Evolutionary conservation across 2,888 invertebrate genomes (phyloP), one percentile per base, ranked within the genome.

Genomic region (Orthosia gothica): DNA sequence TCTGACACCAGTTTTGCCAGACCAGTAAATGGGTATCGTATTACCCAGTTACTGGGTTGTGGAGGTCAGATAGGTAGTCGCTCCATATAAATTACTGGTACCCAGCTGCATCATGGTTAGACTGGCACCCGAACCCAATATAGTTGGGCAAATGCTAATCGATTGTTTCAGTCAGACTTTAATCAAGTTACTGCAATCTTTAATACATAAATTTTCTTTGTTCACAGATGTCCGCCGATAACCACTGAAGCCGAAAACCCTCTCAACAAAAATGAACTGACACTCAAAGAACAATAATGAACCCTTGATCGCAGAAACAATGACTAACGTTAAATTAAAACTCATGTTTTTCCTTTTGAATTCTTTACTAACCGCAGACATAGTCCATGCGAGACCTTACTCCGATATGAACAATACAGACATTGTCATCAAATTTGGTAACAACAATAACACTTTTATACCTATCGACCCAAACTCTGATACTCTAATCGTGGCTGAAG

Each of bases 291-390:
- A 55, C 77, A 82, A 87, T 83, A 74, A 94, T 93, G 93, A 89
- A 90, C 80, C 87, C 89, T 87, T 93, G 74, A 88, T 68, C 69
- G 58, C 88, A 80, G 62, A 79, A 69, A 90, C 91, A 89, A 96
- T 96, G 96, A 96, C 96, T 68, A 96, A 96, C 91, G 95, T 96
- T 15, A 96, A 96, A 89, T 93, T 96, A 92, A 96, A 96, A 92
- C 91, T 96, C 26, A 95, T 96, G 94, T 96, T 95, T 82, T 96
- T 92, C 82, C 91, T 96, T 20, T 86, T 96, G 9, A 95, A 95
- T 79, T 92, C 93, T 16, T 90, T 96, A 20, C 82, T 96, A 40
- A 93, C 95, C 13, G 94, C 94, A 0, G 95, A 96, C 77, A 92
- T 95, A 76, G 93, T 95, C 4, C 92, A 95, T 71, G 93, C 95